These are phyloP conservation scores for Chelonus insularis DNA, from an alignment of 1,140 invertebrate species.

Conservation along the genomic window DNA sequence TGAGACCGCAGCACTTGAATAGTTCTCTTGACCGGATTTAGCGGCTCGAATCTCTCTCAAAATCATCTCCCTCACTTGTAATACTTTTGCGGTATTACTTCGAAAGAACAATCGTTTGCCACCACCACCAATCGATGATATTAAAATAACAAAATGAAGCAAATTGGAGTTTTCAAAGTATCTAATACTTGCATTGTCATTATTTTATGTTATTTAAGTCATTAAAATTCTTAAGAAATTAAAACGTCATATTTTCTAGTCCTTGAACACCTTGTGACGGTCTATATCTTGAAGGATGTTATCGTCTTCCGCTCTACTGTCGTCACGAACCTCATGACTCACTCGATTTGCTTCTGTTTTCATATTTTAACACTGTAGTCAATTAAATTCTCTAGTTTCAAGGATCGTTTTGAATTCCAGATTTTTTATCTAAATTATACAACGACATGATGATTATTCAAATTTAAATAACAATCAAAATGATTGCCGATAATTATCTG, in stretches of 20 bases:
- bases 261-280: background rate
- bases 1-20: conserved; percentile 15
- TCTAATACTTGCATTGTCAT: too few relatives aligned
- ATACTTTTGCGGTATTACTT: background rate
- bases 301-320: background rate
- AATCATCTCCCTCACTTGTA: background rate
- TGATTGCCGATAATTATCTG: background rate
- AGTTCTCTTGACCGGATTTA: conserved; percentile 6
- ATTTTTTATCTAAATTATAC: too few relatives aligned
- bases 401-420: too few relatives aligned
- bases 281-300: background rate
- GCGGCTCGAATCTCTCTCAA: background rate
- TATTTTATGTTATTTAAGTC: background rate
- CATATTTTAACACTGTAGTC: background rate
- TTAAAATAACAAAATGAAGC: background rate
- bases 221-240: background rate
- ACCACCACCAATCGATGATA: background rate
- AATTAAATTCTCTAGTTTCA: too few relatives aligned
- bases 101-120: background rate
- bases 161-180: too few relatives aligned
- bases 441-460: too few relatives aligned
- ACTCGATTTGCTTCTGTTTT: background rate
- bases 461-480: background rate
- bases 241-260: background rate
- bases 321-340: background rate